Evolutionary conservation across 2,888 invertebrate genomes (phyloP).

Genomic region (Tipula vernalis): DNA sequence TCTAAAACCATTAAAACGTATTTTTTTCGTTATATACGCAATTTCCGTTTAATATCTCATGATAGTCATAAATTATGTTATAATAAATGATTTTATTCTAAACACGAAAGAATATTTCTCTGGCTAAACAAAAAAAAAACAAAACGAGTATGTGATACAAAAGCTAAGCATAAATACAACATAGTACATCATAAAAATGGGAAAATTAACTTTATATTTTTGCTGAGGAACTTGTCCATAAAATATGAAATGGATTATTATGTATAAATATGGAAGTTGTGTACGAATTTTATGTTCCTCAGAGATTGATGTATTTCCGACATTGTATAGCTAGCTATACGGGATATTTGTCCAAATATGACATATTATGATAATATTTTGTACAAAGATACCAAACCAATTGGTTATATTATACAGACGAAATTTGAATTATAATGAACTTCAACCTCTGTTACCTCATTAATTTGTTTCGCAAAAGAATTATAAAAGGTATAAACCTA

Average conservation of each 20-base stretch:
- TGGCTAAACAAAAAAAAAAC: background rate
- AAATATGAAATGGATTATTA: background rate
- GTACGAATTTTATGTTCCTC: background rate
- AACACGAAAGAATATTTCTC: background rate
- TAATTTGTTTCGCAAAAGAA: background rate
- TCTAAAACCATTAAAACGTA: background rate
- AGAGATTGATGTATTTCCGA: background rate
- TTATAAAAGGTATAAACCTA: background rate
- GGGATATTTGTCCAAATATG: background rate
- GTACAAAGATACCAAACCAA: background rate
- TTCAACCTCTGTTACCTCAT: background rate
- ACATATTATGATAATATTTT: background rate
- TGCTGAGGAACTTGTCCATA: background rate
- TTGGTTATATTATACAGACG: background rate
- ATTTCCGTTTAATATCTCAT: background rate
- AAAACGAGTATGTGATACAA: background rate
- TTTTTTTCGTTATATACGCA: background rate
- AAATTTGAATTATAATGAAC: background rate
- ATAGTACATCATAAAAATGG: background rate
- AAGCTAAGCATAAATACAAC: background rate
- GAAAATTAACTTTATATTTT: background rate
- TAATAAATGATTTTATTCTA: slow-evolving; percentile 4
- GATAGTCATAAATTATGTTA: slow-evolving; percentile 4
- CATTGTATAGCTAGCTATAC: background rate
- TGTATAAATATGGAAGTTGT: background rate